Conservation (phyloP, 1,140 invertebrate species). For the Saccostrea cuccullata region DNA sequence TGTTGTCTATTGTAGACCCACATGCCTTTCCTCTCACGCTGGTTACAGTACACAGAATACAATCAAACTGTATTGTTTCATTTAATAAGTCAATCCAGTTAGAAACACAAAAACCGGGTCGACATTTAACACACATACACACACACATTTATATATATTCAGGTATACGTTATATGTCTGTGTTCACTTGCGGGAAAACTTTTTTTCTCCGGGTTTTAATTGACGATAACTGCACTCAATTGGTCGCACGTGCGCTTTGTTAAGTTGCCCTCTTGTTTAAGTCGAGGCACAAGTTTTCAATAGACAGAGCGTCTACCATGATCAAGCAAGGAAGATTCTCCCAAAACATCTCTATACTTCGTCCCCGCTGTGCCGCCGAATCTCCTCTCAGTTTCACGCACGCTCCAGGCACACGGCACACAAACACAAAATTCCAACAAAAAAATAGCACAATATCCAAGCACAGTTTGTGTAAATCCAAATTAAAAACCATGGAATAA, state of each 20-base stretch:
- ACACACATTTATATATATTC: neutral
- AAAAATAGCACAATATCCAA: neutral
- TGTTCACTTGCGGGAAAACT: neutral
- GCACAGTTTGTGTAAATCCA: slow-evolving; percentile 30
- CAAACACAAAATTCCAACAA: slow-evolving; percentile 25
- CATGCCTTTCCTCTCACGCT: slow-evolving; percentile 31
- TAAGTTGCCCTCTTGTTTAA: slow-evolving; percentile 40
- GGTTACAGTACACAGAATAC: neutral
- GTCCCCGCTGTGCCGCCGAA: slow-evolving; percentile 11
- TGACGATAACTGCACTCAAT: slow-evolving; percentile 39
- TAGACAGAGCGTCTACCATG: slow-evolving; percentile 36
- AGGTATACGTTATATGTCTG: neutral
- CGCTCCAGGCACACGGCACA: slow-evolving; percentile 27
- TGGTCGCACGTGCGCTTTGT: slow-evolving; percentile 26
- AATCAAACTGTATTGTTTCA: slow-evolving; percentile 2
- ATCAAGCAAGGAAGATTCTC: slow-evolving; percentile 24
- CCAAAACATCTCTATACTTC: slow-evolving; percentile 18
- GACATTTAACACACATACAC: neutral
- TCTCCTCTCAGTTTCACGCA: neutral
- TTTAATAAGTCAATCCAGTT: slow-evolving; percentile 15
- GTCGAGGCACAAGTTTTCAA: slow-evolving; percentile 34
- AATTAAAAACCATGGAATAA: neutral
- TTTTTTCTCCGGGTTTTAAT: slow-evolving; percentile 31
- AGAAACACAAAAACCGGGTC: neutral
- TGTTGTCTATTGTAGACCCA: slow-evolving; percentile 4